Evolutionary conservation across 1,140 invertebrate species (phyloP).

Genomic region (Neodiprion pinetum): DNA sequence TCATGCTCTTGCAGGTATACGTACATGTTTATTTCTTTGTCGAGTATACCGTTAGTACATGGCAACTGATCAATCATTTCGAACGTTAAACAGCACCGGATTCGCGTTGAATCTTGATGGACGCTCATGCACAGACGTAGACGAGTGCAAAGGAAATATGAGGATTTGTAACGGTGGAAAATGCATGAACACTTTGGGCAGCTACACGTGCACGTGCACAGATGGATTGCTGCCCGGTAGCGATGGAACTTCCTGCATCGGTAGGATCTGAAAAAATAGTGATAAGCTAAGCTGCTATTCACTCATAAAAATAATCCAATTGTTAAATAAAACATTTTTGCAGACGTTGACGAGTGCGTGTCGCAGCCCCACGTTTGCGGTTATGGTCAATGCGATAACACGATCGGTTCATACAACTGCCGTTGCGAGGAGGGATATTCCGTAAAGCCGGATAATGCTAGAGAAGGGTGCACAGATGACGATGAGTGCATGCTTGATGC

Average conservation of each 20-base stretch:
- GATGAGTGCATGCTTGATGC: constrained; percentile 85
- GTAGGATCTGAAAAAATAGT: constrained; percentile 50
- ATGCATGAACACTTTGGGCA: constrained; percentile 80
- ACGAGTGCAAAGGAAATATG: constrained; percentile 81
- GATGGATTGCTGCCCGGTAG: constrained; percentile 74
- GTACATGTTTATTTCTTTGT: neutral
- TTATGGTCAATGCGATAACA: constrained; percentile 80
- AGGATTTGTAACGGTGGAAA: constrained; percentile 85
- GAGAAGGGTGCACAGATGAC: constrained; percentile 79
- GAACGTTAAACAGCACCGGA: constrained; percentile 67
- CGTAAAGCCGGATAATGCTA: constrained; percentile 73
- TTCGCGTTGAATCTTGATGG: constrained; percentile 70
- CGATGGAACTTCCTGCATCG: constrained; percentile 75
- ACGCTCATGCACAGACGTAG: constrained; percentile 70
- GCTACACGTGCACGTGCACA: constrained; percentile 80
- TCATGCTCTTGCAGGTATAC: constrained; percentile 63
- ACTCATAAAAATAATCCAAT: neutral
- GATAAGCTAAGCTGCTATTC: neutral
- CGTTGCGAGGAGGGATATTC: constrained; percentile 81
- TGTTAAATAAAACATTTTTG: neutral
- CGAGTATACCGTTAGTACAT: neutral
- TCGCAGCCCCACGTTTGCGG: constrained; percentile 75
- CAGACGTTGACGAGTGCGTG: constrained; percentile 78
- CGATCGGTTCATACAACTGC: constrained; percentile 84
- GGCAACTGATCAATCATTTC: constrained; percentile 17